Conservation (phyloP, 2,888 invertebrate species). For the Diadromus collaris region DNA sequence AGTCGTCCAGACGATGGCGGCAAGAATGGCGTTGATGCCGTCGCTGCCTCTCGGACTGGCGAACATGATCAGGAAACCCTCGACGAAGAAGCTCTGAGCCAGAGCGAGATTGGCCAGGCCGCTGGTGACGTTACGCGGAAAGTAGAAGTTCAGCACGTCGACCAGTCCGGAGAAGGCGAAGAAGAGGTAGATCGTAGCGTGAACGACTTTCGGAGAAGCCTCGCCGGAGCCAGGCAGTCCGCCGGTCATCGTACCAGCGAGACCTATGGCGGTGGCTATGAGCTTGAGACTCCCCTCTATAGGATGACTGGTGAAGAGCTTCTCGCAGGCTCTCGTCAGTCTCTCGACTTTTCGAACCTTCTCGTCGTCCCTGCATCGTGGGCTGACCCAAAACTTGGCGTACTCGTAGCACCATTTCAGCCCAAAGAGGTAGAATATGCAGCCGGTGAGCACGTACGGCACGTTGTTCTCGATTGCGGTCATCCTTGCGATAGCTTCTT, state of each 20-base stretch:
- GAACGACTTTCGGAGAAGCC: slow-evolving; percentile 74
- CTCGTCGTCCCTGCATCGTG: slow-evolving; percentile 61
- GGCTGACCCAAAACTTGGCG: slow-evolving; percentile 72
- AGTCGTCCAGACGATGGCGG: slow-evolving; percentile 72
- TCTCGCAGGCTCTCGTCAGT: slow-evolving; percentile 66
- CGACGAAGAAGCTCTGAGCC: slow-evolving; percentile 78
- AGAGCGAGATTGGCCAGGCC: slow-evolving; percentile 77
- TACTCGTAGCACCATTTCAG: slow-evolving; percentile 77
- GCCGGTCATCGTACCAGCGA: slow-evolving; percentile 72
- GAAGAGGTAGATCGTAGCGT: slow-evolving; percentile 79
- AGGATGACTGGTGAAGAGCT: slow-evolving; percentile 69
- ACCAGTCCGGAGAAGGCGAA: slow-evolving; percentile 79
- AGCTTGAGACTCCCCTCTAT: slow-evolving; percentile 75
- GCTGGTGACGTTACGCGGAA: slow-evolving; percentile 75
- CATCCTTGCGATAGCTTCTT: slow-evolving; percentile 43
- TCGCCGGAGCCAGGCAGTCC: slow-evolving; percentile 67
- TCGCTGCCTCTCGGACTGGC: slow-evolving; percentile 63
- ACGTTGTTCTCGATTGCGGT: slow-evolving; percentile 65
- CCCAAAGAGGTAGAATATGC: slow-evolving; percentile 75
- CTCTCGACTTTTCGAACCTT: slow-evolving; percentile 61
- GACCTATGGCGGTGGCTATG: slow-evolving; percentile 74
- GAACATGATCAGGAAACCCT: slow-evolving; percentile 77
- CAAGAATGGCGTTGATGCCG: slow-evolving; percentile 67
- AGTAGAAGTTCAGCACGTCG: slow-evolving; percentile 78
- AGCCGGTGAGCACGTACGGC: slow-evolving; percentile 73